Evolutionary conservation across 2,113 vertebrate species (phyloP), one percentile per base, ranked within the genome.

Genomic region (Rhegmatorhina hoffmannsi): DNA sequence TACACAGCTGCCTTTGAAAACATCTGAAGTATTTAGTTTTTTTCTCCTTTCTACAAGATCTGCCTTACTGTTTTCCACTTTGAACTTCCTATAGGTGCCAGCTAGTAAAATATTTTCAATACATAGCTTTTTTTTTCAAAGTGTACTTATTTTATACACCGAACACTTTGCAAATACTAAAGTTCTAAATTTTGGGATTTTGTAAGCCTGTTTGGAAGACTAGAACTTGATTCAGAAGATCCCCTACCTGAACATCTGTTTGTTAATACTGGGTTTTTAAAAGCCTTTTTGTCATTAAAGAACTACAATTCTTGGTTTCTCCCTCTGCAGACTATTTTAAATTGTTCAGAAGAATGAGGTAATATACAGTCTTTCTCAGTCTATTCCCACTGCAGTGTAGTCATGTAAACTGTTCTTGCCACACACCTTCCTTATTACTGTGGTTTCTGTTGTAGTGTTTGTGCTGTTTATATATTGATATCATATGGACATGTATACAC

Each of bases 1-100:
- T 76, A 62, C 23, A 60, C 63, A 87, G 6, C 26, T 89, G 49
- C 17, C 97, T 97, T 75, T 25, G 82, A 33, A 88, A 94, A 53
- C 26, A 43, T 68, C 28, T 59, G 63, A 87, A 81, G 13, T 88
- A 60, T 23, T 56, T 10, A 13, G 6, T 83, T 93, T 91, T 91
- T 67, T 72, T 93, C 19, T 83, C 15, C 53, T 95, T 80, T 83
- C 44, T 87, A 15, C 18, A 36, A 75, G 31, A 23, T 79, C 72
- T 83, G 76, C 56, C 18, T 58, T 58, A 5, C 12, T 87, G 9
- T 90, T 95, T 94, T 47, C 28, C 11, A 66, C 15, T 88, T 83
- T 46, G 66, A 73, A 53, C 52, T 76, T 95, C 4, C n/a, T 87
- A 2, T 63, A 83, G 43, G 28, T 90, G 12, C 31, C 28, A 72